Conservation (phyloP, 2,888 invertebrate species). For the Anoncus sp. region DNA sequence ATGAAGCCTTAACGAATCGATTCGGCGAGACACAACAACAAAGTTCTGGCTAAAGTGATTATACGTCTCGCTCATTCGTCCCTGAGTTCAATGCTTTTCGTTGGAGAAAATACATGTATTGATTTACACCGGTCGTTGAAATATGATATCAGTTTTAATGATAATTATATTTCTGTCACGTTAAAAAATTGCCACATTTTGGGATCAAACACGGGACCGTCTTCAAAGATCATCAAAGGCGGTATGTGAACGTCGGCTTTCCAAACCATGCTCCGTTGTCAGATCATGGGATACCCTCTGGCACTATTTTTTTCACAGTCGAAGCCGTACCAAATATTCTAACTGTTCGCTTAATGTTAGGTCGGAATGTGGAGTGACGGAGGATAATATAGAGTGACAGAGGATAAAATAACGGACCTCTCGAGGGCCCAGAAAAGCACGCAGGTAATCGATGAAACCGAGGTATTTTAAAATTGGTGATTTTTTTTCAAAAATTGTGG, state of each 20-base stretch:
- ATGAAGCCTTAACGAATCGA: slow-evolving; percentile 70
- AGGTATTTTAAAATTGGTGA: too few relatives aligned
- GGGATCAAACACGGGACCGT: not conserved
- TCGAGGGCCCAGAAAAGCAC: not conserved
- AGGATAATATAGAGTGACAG: slow-evolving; percentile 7
- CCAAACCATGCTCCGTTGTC: slow-evolving; percentile 3
- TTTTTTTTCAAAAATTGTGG: too few relatives aligned
- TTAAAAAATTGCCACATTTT: not conserved
- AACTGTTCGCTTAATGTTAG: slow-evolving; percentile 26
- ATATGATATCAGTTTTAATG: too few relatives aligned
- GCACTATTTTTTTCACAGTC: slow-evolving; percentile 11
- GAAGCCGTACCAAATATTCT: not conserved
- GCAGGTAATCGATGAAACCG: not conserved
- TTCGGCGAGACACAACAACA: slow-evolving; percentile 80
- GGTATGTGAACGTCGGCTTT: slow-evolving; percentile 23
- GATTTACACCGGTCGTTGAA: slow-evolving; percentile 43
- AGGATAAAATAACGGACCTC: slow-evolving; percentile 15
- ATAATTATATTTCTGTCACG: slow-evolving; percentile 11
- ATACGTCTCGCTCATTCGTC: slow-evolving; percentile 70
- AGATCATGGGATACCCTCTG: slow-evolving; percentile 31
- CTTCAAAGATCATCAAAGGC: slow-evolving; percentile 29
- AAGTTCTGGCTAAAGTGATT: slow-evolving; percentile 78
- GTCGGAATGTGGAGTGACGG: slow-evolving; percentile 4
- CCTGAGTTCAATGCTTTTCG: slow-evolving; percentile 68
- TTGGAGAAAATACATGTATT: slow-evolving; percentile 61